These are phyloP conservation scores for Ochropacha duplaris DNA, from an alignment of 2,888 invertebrate genomes.

Conservation along the genomic window DNA sequence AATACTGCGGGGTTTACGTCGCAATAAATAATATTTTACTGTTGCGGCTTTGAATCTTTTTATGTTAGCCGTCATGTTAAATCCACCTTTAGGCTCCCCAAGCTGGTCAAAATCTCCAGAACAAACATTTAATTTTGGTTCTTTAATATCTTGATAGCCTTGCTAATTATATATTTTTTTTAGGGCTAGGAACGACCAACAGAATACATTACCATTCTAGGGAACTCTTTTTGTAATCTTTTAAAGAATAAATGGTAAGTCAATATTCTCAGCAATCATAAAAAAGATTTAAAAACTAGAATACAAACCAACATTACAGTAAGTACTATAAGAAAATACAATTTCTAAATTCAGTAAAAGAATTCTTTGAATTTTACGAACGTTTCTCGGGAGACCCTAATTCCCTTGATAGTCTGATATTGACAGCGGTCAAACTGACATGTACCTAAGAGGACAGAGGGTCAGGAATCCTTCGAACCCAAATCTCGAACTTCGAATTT, in stretches of 20 bases:
- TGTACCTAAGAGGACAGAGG: constrained; percentile 23
- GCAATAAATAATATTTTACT: constrained; percentile 21
- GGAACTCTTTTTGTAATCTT: not conserved
- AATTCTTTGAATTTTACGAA: constrained; percentile 17
- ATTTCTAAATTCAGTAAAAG: constrained; percentile 13
- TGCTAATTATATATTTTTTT: too few relatives aligned
- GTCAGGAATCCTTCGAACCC: constrained; percentile 6
- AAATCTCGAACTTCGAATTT: constrained; percentile 7
- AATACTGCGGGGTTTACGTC: constrained; percentile 27
- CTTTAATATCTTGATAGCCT: too few relatives aligned
- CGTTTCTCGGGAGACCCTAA: constrained; percentile 14
- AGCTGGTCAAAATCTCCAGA: not conserved
- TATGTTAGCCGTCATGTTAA: not conserved
- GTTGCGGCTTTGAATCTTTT: not conserved
- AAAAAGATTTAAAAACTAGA: too few relatives aligned
- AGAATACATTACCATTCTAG: not conserved
- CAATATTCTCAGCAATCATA: too few relatives aligned
- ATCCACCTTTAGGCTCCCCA: not conserved
- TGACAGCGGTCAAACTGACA: constrained; percentile 55
- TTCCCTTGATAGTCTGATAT: constrained; percentile 43
- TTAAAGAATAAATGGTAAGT: too few relatives aligned
- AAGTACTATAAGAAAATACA: too few relatives aligned
- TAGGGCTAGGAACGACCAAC: too few relatives aligned
- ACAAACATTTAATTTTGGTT: not conserved
- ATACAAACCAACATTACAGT: too few relatives aligned